Base-by-base conservation (phyloP, 1,140 invertebrate genomes). In the Lasaia peninsularis region DNA sequence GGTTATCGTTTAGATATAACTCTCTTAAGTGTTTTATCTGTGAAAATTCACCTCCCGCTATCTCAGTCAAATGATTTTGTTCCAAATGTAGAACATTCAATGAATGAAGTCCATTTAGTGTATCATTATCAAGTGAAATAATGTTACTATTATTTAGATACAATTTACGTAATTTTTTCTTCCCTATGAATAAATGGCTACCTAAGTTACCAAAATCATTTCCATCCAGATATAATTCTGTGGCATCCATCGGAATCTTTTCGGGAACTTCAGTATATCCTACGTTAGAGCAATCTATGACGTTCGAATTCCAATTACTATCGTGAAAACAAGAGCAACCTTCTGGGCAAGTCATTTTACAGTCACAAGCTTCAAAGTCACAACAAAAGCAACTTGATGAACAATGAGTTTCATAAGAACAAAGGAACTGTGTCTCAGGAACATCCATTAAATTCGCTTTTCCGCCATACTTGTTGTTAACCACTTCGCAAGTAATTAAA, bases 251-350 rank as follows among this genome's bases (percentile, higher is more conserved):
- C 0, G 96, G 96, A 62, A 97, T 93, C 68, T 94, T 92, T 62
- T 92, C 92, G 0, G 96, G 96, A 35, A 96, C 90, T 58, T 90
- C 90, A 18, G 91, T 92, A 76, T 95, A 95, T n/a, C 92, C 92
- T 12, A 93, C 92, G 62, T 92, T 93, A 8, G 94, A 94, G 75
- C 96, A 97, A 76, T 97, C 95, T 28, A 97, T 96, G 28, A 97
- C 94, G 83, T 97, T 97, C 1, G 95, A 94, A 40, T 93, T 93
- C 96, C 96, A 97, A 33, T 95, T 95, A 74, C 95, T 94, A 75
- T 97, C 96, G 86, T 96, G 95, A 78, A 95, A 97, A 75, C 96
- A 97, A 14, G 94, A 94, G 82, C 96, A 97, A 63, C 96, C 94
- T 20, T 91, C 90, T 8, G 96, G 96, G 73, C 96, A 97, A 2